Percentiles rank a stretch among this genome's conserved stretches.
Conservation (phyloP, 2,888 invertebrate species). For the Myopa tessellatipennis region DNA sequence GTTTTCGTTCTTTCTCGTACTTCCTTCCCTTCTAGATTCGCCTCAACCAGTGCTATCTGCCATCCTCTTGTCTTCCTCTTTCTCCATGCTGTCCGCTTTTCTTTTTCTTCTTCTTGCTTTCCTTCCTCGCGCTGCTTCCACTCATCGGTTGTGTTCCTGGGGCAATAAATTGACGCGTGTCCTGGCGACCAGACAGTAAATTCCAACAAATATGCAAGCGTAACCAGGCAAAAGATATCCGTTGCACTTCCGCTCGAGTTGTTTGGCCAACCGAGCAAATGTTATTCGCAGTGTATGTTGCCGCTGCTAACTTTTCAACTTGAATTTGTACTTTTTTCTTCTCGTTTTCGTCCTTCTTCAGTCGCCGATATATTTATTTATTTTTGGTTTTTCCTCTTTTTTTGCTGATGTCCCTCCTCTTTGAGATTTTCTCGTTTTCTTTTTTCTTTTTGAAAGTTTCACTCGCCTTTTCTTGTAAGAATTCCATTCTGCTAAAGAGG, state of each 20-base stretch:
- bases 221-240: conserved; percentile 35
- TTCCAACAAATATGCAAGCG: conserved; percentile 28
- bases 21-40: neutral
- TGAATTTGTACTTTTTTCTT: neutral
- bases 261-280: conserved; percentile 32
- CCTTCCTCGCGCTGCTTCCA: neutral
- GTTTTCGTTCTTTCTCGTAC: neutral
- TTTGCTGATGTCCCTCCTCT: neutral
- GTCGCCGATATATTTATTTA: neutral
- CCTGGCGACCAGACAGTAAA: conserved; percentile 11
- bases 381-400: neutral
- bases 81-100: neutral
- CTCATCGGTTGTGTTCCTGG: neutral
- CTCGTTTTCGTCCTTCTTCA: neutral
- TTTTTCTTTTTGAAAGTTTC: neutral
- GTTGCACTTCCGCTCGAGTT: conserved; percentile 38
- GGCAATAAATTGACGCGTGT: conserved; percentile 4
- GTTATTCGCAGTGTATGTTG: conserved; percentile 32
- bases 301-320: conserved; percentile 35
- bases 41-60: neutral
- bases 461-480: no score
- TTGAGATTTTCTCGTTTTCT: neutral
- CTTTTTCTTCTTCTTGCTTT: neutral
- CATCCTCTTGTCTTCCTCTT: neutral
- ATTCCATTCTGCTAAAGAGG: no score